Percentiles rank a stretch among this genome's conserved stretches.
Evolutionary conservation across 2,113 vertebrate species (phyloP).

Genomic region (Otocyon megalotis): DNA sequence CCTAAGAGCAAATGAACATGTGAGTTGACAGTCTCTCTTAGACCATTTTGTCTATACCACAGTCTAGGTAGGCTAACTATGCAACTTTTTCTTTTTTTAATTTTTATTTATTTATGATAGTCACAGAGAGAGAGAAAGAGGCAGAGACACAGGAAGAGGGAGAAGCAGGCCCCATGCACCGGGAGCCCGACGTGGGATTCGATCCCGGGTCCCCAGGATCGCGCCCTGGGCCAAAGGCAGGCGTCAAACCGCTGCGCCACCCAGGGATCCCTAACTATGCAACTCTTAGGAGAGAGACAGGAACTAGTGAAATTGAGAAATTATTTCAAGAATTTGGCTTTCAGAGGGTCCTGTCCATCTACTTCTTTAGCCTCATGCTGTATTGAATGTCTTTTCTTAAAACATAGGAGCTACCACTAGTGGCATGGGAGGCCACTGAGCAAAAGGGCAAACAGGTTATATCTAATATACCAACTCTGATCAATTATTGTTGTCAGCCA

Average conservation of each 20-base stretch:
- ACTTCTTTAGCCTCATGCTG: neutral
- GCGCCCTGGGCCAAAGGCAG: too few species aligned
- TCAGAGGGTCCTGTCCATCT: neutral
- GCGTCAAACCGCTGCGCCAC: too few species aligned
- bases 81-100: too few species aligned
- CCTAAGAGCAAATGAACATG: neutral
- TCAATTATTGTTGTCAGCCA: neutral
- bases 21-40: neutral
- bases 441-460: neutral
- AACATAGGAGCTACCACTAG: neutral
- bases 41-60: neutral
- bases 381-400: neutral
- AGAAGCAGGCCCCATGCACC: too few species aligned
- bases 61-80: neutral
- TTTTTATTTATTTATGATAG: too few species aligned
- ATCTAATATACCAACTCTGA: neutral
- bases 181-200: too few species aligned
- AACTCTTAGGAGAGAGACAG: neutral
- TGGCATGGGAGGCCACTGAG: neutral
- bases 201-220: too few species aligned
- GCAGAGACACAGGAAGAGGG: too few species aligned
- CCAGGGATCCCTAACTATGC: neutral
- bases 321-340: slow-evolving; percentile 13
- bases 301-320: neutral
- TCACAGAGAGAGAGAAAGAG: too few species aligned